These are phyloP conservation scores for Bombylius major DNA, from an alignment of 2,888 invertebrate species.

Conservation along the genomic window DNA sequence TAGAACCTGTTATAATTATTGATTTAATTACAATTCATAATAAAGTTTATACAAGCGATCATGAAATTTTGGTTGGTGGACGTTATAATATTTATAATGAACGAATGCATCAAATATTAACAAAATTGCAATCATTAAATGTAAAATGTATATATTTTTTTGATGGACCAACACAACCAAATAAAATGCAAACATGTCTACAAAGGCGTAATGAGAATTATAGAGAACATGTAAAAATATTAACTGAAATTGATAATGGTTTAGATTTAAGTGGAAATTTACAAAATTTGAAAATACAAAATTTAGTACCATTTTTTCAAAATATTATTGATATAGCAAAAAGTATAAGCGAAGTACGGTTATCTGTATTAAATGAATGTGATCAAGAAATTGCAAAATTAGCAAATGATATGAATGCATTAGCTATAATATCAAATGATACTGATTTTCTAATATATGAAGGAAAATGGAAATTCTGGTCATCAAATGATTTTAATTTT, in stretches of 20 bases:
- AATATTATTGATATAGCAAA: slow-evolving; percentile 1
- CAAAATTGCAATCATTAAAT: slow-evolving; percentile 1
- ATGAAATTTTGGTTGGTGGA: slow-evolving; percentile 7
- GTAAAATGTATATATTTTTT: slow-evolving; percentile 3
- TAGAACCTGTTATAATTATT: slow-evolving; percentile 4
- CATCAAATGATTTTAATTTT: slow-evolving; percentile 2
- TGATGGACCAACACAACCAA: slow-evolving; percentile 3
- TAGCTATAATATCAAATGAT: slow-evolving; percentile 12
- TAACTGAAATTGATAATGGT: neutral
- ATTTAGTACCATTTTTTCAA: neutral
- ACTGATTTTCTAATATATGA: slow-evolving; percentile 13
- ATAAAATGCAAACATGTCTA: slow-evolving; percentile 1
- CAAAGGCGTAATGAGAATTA: slow-evolving; percentile 6
- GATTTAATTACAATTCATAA: slow-evolving; percentile 2
- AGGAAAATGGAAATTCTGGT: slow-evolving; percentile 12
- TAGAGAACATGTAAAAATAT: neutral
- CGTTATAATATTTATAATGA: slow-evolving; percentile 6
- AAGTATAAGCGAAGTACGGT: neutral
- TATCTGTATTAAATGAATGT: slow-evolving; percentile 8
- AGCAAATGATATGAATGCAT: slow-evolving; percentile 7
- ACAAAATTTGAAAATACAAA: neutral
- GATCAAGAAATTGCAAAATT: slow-evolving; percentile 12
- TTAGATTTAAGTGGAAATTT: neutral
- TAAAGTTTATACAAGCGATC: neutral
- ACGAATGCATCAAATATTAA: neutral